Evolutionary conservation across 2,113 vertebrate species (phyloP).

Genomic region (Balaenoptera acutorostrata): DNA sequence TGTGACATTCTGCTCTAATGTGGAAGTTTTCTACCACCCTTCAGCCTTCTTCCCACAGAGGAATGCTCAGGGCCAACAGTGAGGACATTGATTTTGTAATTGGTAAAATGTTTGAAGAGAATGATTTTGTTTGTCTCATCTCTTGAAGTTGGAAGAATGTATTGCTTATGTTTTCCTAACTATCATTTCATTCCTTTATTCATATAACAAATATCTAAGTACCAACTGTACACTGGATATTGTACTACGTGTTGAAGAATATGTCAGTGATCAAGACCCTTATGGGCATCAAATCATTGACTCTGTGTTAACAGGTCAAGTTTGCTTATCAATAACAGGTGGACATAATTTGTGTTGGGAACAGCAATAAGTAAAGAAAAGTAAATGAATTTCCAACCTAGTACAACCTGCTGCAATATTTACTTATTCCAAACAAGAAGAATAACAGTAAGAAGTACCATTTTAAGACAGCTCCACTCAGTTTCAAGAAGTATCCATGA

Average conservation of each 20-base stretch:
- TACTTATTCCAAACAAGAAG: background rate
- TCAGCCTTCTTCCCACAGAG: background rate
- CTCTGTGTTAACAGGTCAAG: background rate
- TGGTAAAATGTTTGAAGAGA: background rate
- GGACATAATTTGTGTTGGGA: background rate
- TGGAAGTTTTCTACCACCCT: background rate
- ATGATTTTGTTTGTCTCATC: background rate
- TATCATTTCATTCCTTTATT: background rate
- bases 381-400: background rate
- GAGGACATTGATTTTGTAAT: background rate
- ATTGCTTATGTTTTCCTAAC: background rate
- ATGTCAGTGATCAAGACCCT: background rate
- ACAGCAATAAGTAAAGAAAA: background rate
- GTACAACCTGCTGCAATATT: background rate
- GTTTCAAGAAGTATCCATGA: background rate
- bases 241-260: background rate
- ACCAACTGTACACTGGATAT: too few relatives aligned
- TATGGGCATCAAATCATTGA: background rate
- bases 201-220: background rate
- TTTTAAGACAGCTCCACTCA: background rate
- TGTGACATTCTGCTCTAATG: background rate
- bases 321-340: background rate
- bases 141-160: background rate
- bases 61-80: background rate
- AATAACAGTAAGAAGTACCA: background rate